Evolutionary conservation across 1,140 invertebrate genomes (phyloP).

Genomic region (Glossosoma conforme): DNA sequence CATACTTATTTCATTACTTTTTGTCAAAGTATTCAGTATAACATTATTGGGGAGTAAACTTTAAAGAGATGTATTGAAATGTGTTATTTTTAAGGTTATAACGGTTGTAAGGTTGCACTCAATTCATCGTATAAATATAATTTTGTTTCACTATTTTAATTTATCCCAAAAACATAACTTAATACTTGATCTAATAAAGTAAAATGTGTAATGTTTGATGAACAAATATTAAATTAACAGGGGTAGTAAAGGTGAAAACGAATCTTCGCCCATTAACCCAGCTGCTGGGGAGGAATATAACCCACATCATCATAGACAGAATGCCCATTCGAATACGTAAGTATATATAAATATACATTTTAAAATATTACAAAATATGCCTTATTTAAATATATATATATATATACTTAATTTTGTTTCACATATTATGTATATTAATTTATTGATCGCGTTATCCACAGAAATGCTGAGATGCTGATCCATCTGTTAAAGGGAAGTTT

Average conservation of each 20-base stretch:
- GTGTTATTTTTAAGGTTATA: background rate
- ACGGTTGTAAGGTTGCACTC: background rate
- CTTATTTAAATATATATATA: no score
- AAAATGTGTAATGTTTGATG: no score
- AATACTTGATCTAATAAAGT: background rate
- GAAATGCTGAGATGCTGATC: constrained; percentile 61
- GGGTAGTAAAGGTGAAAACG: background rate
- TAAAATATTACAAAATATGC: no score
- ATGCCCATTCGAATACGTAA: background rate
- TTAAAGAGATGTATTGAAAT: background rate
- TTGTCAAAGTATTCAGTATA: background rate
- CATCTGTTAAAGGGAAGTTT: constrained; percentile 69
- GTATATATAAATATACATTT: no score
- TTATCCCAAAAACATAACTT: background rate
- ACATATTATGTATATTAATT: no score
- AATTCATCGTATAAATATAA: background rate
- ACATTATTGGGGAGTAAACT: no score
- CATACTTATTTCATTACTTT: background rate
- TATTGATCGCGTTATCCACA: no score
- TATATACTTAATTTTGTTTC: no score
- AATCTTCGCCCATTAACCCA: background rate
- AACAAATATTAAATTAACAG: background rate
- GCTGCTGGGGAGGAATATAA: background rate
- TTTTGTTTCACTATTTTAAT: background rate
- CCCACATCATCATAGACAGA: background rate